phyloP scores from a whole-genome alignment of 2,797 vertebrate species.

The Karalla daura region DNA sequence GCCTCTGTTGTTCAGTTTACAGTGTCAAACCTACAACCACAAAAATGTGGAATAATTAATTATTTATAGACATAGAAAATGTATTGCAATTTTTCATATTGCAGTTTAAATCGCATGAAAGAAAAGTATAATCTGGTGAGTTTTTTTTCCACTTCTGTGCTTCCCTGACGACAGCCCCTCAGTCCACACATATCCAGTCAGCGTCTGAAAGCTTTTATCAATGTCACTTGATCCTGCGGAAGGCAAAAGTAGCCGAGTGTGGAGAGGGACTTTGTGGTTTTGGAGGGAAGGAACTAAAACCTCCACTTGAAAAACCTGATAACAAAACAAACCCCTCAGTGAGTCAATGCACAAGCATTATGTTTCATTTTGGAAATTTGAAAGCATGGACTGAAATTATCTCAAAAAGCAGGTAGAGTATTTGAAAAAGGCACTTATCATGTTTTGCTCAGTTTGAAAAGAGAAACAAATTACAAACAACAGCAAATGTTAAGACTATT shows the following conservation, averaged over 20 bases:
- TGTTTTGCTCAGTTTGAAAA: not conserved
- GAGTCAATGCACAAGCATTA: slow-evolving; percentile 7
- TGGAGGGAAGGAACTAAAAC: slow-evolving; percentile 44
- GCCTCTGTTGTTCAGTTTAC: no score
- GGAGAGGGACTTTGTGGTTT: slow-evolving; percentile 74
- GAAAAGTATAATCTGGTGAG: no score
- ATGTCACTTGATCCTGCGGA: slow-evolving; percentile 74
- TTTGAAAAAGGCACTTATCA: not conserved
- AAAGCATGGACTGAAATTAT: slow-evolving; percentile 9
- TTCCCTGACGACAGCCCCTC: slow-evolving; percentile 1
- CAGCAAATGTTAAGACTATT: slow-evolving; percentile 4
- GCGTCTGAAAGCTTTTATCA: slow-evolving; percentile 75
- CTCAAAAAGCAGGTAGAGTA: slow-evolving; percentile 11
- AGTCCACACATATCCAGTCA: slow-evolving; percentile 46
- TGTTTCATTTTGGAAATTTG: slow-evolving; percentile 13
- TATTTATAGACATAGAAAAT: no score
- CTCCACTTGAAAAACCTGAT: slow-evolving; percentile 39
- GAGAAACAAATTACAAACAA: not conserved
- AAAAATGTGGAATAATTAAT: no score
- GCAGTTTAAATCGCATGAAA: no score
- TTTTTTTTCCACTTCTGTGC: no score
- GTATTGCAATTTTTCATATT: no score
- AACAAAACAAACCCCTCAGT: slow-evolving; percentile 45
- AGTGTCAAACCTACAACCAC: no score
- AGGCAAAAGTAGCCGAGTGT: slow-evolving; percentile 45